Evolutionary conservation across 2,888 invertebrate species (phyloP), one percentile per base, ranked within the genome.

Genomic region (Tineola bisselliella): DNA sequence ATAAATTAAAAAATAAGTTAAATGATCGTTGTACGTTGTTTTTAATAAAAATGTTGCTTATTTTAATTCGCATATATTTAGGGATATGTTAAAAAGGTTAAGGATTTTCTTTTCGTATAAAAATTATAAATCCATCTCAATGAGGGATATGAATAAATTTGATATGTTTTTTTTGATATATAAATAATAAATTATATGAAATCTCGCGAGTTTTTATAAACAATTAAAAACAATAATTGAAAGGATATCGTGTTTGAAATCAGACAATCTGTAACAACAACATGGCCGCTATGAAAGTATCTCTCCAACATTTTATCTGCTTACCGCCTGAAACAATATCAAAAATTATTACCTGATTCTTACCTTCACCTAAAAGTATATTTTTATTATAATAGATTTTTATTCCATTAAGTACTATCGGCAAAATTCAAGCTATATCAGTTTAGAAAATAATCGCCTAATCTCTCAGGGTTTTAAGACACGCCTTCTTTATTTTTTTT

Each of bases 241-340:
- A 25, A 25, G 6, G 25, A n/a, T n/a, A n/a, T n/a, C n/a, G 25
- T 3, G 13, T 48, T 48, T 48, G 15, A 10, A 18, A 63, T 81
- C 74, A 73, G 70, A 79, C 71, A 64, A 84, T 65, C 65, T 84
- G 84, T 64, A 84, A 73, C 62, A 86, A 65, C 4, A 86, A 66
- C 31, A 82, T 72, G 56, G 84, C 68, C 6, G 78, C 79, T 63
- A 84, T 62, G 63, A 81, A 74, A 0, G 81, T 69, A 63, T 77
- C 79, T 64, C 77, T 72, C 84, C 84, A 87, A 66, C 84, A 81
- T 18, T 75, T 74, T 3, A 77, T 66, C 63, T 70, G 70, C 67
- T 68, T 74, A 59, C 81, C 71, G 67, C 84, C 86, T 86, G 73
- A 1, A 84, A 84, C 81, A 84, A 84, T 25, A 43, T 4, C 61